Conservation (phyloP, 2,797 vertebrate species). For the Monodelphis domestica region DNA sequence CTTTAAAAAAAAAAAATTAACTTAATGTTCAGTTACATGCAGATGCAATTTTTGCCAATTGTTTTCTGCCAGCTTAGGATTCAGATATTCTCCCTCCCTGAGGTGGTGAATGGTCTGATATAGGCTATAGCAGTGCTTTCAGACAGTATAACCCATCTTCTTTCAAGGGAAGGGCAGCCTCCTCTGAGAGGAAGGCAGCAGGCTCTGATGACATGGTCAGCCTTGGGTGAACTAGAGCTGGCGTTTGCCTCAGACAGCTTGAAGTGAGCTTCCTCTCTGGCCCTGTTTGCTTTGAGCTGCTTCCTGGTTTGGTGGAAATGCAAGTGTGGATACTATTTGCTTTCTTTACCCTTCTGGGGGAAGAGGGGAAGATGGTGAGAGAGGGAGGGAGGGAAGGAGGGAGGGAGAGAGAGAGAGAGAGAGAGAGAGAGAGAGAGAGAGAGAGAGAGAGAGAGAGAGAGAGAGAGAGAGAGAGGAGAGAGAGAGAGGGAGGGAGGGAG, state of each 20-base stretch:
- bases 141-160: background rate
- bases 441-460: no score
- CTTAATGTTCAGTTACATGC: no score
- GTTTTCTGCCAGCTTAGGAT: no score
- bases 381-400: background rate
- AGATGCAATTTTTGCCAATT: no score
- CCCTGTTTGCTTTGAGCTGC: slow-evolving; percentile 44
- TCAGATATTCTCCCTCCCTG: no score
- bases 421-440: no score
- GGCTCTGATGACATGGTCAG: background rate
- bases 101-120: no score
- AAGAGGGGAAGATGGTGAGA: no score
- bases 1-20: no score
- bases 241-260: slow-evolving; percentile 48
- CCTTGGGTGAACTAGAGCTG: slow-evolving; percentile 35
- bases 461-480: no score
- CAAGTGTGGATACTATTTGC: background rate
- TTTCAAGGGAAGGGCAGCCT: background rate
- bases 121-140: no score
- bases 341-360: background rate
- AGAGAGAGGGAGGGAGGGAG: background rate
- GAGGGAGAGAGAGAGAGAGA: background rate
- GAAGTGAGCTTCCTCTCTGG: slow-evolving; percentile 62
- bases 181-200: slow-evolving; percentile 44
- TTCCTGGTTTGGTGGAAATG: slow-evolving; percentile 62